These are phyloP conservation scores for Chlorodrepanis virens DNA, from an alignment of 2,113 vertebrate species.

Conservation along the genomic window DNA sequence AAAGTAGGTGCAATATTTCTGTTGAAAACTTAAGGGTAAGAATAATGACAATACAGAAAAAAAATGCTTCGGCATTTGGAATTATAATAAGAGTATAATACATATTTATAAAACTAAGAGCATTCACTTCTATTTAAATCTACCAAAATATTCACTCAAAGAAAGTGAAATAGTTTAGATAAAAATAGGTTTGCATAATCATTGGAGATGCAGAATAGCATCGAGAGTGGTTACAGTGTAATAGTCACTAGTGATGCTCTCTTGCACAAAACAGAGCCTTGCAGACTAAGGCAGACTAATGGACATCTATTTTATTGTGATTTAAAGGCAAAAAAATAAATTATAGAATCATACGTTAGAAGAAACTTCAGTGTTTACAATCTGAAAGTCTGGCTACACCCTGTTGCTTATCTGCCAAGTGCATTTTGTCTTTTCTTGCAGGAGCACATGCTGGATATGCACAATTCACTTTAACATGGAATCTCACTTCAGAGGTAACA, in stretches of 20 bases:
- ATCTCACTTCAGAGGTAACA: background rate
- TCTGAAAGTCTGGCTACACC: background rate
- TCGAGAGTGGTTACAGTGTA: background rate
- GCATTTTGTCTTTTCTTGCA: background rate
- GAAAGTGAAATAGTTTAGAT: background rate
- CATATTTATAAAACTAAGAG: background rate
- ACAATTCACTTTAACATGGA: background rate
- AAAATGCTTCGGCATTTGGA: background rate
- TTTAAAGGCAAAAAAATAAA: background rate
- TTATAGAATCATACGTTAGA: too few species aligned
- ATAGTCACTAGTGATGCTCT: background rate
- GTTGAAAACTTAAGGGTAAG: background rate
- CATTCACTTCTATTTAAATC: background rate
- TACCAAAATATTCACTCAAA: background rate
- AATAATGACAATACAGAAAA: background rate
- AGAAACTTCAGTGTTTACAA: background rate
- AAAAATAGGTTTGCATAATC: background rate
- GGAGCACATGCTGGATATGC: background rate
- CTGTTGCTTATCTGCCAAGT: fast-evolving
- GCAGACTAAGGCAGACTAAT: background rate
- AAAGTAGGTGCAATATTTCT: background rate
- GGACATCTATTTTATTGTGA: background rate
- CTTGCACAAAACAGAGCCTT: background rate
- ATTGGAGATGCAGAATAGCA: background rate
- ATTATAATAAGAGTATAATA: background rate